Base-by-base conservation (phyloP, 2,797 vertebrate genomes). In the Ctenochaetus hawaiiensis region DNA sequence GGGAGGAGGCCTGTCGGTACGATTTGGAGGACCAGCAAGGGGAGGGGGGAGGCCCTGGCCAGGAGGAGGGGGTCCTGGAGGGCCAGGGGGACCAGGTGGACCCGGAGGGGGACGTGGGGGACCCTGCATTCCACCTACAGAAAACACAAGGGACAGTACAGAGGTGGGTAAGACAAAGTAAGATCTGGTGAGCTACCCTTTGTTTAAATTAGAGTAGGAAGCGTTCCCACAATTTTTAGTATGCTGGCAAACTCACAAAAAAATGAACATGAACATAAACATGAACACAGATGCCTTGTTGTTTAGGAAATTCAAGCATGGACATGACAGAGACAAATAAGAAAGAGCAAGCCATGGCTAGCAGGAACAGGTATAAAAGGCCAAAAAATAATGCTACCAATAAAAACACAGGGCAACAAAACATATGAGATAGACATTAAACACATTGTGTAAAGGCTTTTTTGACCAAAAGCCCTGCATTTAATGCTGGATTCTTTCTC, bases 1-100 rank as follows among this genome's bases (percentile, higher is more conserved):
- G 72, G 98, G 98, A 91, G 98, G 98, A 69, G 96, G 98, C 66
- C 98, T 96, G 90, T 99, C 98, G 44, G 97, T 97, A 88, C 98
- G 96, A 92, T 96, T 98, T 76, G 98, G 98, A 82, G 98, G 98
- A 67, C 97, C 98, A 65, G 96, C 91, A 60, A 99, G 93, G 51
- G 97, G 98, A 88, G 96, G 98, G 72, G 96, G 97, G 66, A 98
- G 96, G 76, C 97, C 97, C 90, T 99, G 98, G 79, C 97, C 97
- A 85, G 97, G 98, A 78, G 97, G 98, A 10, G 97, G 98, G 20
- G 97, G 98, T 41, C 98, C 98, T 72, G 97, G 98, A 74, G 98
- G 98, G 71, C 98, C 97, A 75, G 97, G 95, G 2, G 92, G 93
- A 1, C 90, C 92, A n/a, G 97, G 98, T 80, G 97, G 98, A 73